Conservation (phyloP, 2,113 vertebrate genomes). For the Rattus rattus region DNA sequence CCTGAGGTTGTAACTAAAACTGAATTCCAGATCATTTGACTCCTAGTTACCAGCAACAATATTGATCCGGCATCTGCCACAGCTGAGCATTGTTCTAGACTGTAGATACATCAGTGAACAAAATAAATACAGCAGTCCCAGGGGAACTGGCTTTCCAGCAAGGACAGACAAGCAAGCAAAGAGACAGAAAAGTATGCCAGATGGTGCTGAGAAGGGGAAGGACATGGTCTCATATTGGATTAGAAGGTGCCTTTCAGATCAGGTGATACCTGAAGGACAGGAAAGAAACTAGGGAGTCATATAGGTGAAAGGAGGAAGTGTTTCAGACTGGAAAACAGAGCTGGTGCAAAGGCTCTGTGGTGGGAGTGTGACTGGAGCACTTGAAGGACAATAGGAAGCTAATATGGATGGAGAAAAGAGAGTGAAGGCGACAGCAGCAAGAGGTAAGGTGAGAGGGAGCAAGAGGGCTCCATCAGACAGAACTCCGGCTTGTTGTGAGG, state of each 20-base stretch:
- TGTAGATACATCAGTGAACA: background rate
- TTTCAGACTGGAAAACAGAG: background rate
- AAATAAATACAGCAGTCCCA: background rate
- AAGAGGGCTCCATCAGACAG: background rate
- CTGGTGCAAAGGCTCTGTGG: background rate
- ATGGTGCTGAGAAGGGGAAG: background rate
- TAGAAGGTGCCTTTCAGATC: background rate
- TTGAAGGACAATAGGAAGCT: background rate
- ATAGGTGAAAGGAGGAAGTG: background rate
- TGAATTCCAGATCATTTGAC: background rate
- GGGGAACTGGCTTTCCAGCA: background rate
- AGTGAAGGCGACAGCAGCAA: background rate
- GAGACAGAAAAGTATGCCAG: background rate
- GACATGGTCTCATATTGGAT: background rate
- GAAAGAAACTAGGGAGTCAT: background rate
- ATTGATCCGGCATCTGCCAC: background rate
- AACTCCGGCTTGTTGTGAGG: background rate
- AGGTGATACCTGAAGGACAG: background rate
- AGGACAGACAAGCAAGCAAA: background rate
- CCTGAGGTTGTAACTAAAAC: background rate
- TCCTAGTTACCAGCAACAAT: background rate
- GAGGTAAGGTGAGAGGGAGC: background rate
- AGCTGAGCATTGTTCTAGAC: background rate
- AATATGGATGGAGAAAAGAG: background rate
- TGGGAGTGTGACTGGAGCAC: background rate